A percentile compares a stretch with the other conserved stretches of the same genome.
These are phyloP conservation scores for Narcine bancroftii DNA, from an alignment of 2,113 vertebrate genomes.

Conservation along the genomic window DNA sequence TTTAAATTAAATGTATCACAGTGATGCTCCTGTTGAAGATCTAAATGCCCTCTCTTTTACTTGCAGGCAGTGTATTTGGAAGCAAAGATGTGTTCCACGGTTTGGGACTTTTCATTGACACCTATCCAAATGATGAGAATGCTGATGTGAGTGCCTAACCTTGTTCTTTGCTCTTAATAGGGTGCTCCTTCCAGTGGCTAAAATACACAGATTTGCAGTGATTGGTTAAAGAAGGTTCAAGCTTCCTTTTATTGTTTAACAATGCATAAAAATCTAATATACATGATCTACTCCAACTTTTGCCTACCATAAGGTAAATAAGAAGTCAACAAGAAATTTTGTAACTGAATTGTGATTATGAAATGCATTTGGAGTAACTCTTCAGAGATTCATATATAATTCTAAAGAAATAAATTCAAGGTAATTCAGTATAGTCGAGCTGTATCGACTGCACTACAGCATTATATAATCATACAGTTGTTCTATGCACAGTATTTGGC, in stretches of 20 bases:
- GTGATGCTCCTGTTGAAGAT: constrained; percentile 67
- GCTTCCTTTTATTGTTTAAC: too few relatives aligned
- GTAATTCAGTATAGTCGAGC: not conserved
- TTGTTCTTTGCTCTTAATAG: not conserved
- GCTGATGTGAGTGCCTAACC: constrained; percentile 71
- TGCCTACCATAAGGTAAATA: too few relatives aligned
- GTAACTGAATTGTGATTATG: too few relatives aligned
- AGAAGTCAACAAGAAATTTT: too few relatives aligned
- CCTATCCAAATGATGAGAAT: constrained; percentile 87
- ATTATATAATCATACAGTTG: not conserved
- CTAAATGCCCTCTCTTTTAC: constrained; percentile 54
- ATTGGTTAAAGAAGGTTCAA: not conserved
- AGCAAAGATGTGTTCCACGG: constrained; percentile 89
- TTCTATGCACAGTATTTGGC: not conserved
- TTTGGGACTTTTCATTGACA: constrained; percentile 89
- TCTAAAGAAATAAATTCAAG: not conserved
- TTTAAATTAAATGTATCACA: too few relatives aligned
- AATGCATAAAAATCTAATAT: too few relatives aligned
- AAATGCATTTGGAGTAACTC: not conserved
- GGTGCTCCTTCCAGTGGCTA: not conserved
- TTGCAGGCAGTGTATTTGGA: constrained; percentile 84
- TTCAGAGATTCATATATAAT: not conserved
- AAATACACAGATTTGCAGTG: not conserved
- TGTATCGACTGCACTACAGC: too few relatives aligned
- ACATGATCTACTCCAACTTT: too few relatives aligned